Base-by-base conservation (phyloP, 2,113 vertebrate genomes). In the Aptenodytes forsteri region DNA sequence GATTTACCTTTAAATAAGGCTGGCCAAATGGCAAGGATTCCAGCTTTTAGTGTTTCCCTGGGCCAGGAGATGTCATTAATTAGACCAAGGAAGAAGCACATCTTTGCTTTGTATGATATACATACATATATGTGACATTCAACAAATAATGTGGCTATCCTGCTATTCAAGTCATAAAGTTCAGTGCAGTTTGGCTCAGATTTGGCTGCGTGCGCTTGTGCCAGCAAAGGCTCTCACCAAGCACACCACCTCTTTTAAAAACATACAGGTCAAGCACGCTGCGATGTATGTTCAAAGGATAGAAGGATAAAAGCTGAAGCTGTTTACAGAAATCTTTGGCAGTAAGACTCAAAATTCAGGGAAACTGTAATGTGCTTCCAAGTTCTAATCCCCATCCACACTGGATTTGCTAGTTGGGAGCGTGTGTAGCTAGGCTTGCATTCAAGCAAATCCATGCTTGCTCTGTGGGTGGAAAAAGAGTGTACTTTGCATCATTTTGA, bases 221-320 rank as follows among this genome's bases (percentile, higher is more conserved):
- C 59, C 88, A 70, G 46, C 14, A 17, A 38, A 89, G 76, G 36
- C 50, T 86, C 40, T 75, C 55, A n/a, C 16, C 4, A 3, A 34
- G 36, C 29, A 9, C 34, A 11, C 2, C 16, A 13, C 22, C 52
- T 67, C 84, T 59, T 72, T 12, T 19, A 14, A 58, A 67, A 85
- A 26, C 62, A 44, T 10, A 2, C 34, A 13, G 73, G 78, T 90
- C 69, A 69, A 69, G 66, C 47, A 32, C 0, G 0, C 54, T 25
- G 58, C 0, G 1, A 32, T 42, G 32, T 69, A 15, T 70, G 50
- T 49, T 86, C 76, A 93, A 86, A 88, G 76, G 93, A 64, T 22
- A 44, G 90, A 72, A 78, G 87, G 87, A 86, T 82, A 86, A 84
- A 92, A 88, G 73, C 79, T 70, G 75, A 73, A 78, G 69, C 58